Base-by-base conservation (phyloP, 1,140 invertebrate genomes). In the Drosophila rufa region DNA sequence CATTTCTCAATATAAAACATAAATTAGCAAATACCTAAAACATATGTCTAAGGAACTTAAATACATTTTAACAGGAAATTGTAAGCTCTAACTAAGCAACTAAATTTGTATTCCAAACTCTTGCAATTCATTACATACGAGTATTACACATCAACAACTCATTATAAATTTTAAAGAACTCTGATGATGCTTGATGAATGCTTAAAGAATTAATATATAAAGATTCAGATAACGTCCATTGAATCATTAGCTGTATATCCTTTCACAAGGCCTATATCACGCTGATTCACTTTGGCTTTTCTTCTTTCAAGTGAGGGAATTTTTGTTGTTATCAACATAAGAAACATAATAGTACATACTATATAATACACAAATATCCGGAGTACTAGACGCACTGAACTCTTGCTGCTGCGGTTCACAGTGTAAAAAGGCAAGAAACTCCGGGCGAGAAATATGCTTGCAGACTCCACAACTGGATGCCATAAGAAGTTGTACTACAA, bases 401-500 rank as follows among this genome's bases (percentile, higher is more conserved):
- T 38, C 51, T 38, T 15, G 33, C 33, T 55, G 19, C 51, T 55
- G 19, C 51, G 51, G 36, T 40, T n/a, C 33, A 47, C 30, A 51
- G 12, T 30, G 38, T n/a, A 64, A 45, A 17, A 45, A 53, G 27
- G 14, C 22, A 67, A 65, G n/a, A 70, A 69, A 48, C 19, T 22
- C 40, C 22, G 43, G 15, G 42, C 48, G 11, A 60, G 48, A 69
- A 69, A 78, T 60, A 46, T 69, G 45, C 59, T 57, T 33, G 45
- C 58, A 75, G 69, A 68, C 76, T 86, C 83, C 68, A 57, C 46
- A 79, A 56, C 75, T 59, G 69, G 66, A 84, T 77, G 75, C 74
- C 65, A 80, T 71, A 81, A 83, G 84, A 87, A 89, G 84, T 87
- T 87, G 83, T 87, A 87, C 51, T 89, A 87, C 83, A 89, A 80